Evolutionary conservation across 2,797 vertebrate species (phyloP).

Genomic region (Anguilla pacifica): DNA sequence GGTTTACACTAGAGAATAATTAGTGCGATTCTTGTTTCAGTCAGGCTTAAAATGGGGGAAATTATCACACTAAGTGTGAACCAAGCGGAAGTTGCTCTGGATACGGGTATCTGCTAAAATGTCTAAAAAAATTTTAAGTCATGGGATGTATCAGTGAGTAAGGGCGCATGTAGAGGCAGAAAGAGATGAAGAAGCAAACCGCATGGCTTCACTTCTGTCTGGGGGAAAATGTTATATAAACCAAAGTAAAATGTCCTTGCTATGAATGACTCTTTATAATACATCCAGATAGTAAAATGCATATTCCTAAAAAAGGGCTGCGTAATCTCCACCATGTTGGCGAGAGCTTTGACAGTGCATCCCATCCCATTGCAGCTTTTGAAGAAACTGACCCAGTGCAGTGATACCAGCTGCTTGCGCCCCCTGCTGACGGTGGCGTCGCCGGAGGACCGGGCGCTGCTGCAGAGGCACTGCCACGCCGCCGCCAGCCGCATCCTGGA

Average conservation of each 20-base stretch:
- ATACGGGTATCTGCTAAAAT: not conserved
- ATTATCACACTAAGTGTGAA: too few relatives aligned
- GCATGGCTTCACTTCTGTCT: not conserved
- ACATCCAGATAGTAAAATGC: too few relatives aligned
- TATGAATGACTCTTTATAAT: too few relatives aligned
- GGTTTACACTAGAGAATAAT: too few relatives aligned
- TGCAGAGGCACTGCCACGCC: conserved; percentile 79
- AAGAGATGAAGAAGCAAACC: not conserved
- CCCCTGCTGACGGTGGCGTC: conserved; percentile 78
- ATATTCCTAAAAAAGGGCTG: too few relatives aligned
- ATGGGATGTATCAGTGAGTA: not conserved
- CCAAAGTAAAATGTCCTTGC: too few relatives aligned
- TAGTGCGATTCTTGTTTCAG: too few relatives aligned
- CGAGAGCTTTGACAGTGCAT: not conserved
- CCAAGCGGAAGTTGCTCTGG: too few relatives aligned
- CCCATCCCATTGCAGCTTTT: conserved; percentile 74
- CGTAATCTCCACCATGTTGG: too few relatives aligned
- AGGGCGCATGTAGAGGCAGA: not conserved
- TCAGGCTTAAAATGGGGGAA: too few relatives aligned
- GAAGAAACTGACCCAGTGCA: conserved; percentile 83
- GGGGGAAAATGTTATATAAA: not conserved
- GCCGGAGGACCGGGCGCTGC: conserved; percentile 75
- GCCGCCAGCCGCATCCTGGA: conserved; percentile 79
- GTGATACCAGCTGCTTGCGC: conserved; percentile 85
- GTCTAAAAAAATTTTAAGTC: not conserved